Evolutionary conservation across 1,140 invertebrate species (phyloP).

Genomic region (Drosophila lacertosa): DNA sequence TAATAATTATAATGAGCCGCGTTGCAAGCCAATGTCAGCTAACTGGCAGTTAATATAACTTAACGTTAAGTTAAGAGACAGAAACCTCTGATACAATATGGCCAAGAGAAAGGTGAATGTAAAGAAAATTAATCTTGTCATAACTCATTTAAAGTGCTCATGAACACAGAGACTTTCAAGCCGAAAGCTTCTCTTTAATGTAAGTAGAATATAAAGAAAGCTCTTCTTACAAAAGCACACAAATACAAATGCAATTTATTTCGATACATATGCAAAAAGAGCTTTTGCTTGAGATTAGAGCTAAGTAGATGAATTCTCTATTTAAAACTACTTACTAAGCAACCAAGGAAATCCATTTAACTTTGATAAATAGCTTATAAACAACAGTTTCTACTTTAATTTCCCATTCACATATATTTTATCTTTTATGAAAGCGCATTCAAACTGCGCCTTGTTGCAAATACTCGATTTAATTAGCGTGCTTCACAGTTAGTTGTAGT

Average conservation of each 20-base stretch:
- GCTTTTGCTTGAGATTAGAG: too few relatives aligned
- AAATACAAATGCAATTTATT: background rate
- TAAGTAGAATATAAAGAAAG: background rate
- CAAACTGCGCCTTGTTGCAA: background rate
- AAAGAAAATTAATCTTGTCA: background rate
- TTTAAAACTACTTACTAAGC: too few relatives aligned
- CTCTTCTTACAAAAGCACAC: background rate
- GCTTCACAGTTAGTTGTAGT: conserved; percentile 16
- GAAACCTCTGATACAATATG: background rate
- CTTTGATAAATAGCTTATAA: too few relatives aligned
- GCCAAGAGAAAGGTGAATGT: conserved; percentile 5
- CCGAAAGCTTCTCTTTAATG: background rate
- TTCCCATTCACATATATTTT: background rate
- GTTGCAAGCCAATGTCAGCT: conserved; percentile 42
- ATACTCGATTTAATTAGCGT: conserved; percentile 28
- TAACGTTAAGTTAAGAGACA: background rate
- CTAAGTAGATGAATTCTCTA: too few relatives aligned
- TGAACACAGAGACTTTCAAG: background rate
- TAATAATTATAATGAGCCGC: conserved; percentile 72
- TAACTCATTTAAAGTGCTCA: background rate
- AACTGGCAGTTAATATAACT: conserved; percentile 12
- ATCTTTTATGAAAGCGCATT: background rate
- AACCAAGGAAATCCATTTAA: too few relatives aligned
- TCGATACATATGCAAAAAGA: too few relatives aligned
- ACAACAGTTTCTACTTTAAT: too few relatives aligned